Base-by-base conservation (phyloP, 2,113 vertebrate species). In the Myiopsitta monachus region DNA sequence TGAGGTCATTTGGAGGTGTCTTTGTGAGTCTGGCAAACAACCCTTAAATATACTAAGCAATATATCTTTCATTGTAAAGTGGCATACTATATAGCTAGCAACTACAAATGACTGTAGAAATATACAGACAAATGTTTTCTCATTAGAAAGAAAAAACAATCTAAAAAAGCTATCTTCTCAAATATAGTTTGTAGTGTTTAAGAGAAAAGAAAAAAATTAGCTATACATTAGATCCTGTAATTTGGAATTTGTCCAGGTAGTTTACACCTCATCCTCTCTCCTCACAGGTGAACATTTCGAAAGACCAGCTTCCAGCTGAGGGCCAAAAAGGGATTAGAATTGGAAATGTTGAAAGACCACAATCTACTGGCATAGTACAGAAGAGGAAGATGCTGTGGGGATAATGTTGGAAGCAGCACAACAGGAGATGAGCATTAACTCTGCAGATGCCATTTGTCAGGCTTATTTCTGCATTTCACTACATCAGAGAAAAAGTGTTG, bases 401-500 rank as follows among this genome's bases (percentile, higher is more conserved):
- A 84, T 15, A 52, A 66, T 14, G 14, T 8, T 90, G 61, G 49
- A 92, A 92, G 51, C 26, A 69, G 41, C 83, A 52, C 78, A 72
- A 91, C 26, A 36, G 80, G 86, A 87, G 36, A 80, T 16, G 21
- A 83, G 11, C 17, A 33, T 80, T 73, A 75, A 54, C 27, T 85
- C 67, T 72, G 21, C 36, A 91, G 61, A 39, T 66, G 24, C 14
- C 47, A 76, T 51, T 85, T 78, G 27, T 87, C 67, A 80, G 49
- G 77, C 26, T 92, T 83, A 75, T 90, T 95, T 90, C 67, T 69
- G 72, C 61, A 47, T 81, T 92, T 90, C 36, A 41, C 41, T 83
- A 12, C 38, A 88, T 94, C 62, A 92, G 90, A 93, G n/a, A 76
- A 59, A 80, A 91, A 80, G 6, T 85, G 92, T 87, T 88, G 44